These are phyloP conservation scores for Apodemus sylvaticus DNA, from an alignment of 2,113 vertebrate species.

Conservation along the genomic window DNA sequence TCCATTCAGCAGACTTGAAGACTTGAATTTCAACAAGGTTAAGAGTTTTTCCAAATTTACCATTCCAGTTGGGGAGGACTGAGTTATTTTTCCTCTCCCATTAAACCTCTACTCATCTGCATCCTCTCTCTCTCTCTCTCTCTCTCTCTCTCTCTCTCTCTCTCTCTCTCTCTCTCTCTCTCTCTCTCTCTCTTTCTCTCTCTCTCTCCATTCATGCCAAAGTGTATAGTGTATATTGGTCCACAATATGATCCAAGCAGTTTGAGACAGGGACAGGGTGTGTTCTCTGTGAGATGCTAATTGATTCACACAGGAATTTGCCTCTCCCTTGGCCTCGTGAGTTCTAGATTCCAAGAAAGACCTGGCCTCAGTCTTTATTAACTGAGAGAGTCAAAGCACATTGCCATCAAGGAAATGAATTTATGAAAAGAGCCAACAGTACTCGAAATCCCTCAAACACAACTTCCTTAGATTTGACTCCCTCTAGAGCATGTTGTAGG, in stretches of 20 bases:
- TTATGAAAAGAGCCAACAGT: conserved; percentile 73
- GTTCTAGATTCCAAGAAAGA: conserved; percentile 4
- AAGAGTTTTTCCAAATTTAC: background rate
- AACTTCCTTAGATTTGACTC: conserved; percentile 95
- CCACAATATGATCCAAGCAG: background rate
- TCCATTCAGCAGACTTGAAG: conserved; percentile 44
- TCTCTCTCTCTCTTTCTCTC: no score
- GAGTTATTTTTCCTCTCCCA: background rate
- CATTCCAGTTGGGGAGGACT: background rate
- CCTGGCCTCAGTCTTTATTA: conserved; percentile 54
- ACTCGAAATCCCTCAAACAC: conserved; percentile 79
- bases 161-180: background rate
- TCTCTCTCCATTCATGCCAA: background rate
- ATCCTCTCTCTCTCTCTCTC: background rate
- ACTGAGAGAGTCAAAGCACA: conserved; percentile 74
- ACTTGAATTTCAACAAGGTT: conserved; percentile 12
- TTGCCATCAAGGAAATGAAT: conserved; percentile 76
- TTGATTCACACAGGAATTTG: background rate
- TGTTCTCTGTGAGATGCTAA: conserved; percentile 46
- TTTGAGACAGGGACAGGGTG: background rate
- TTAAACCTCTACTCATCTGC: background rate
- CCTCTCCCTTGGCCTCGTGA: conserved; percentile 15
- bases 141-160: no score
- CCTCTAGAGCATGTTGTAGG: conserved; percentile 94
- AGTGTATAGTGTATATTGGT: background rate